These are phyloP conservation scores for Gasterosteus nipponicus DNA, from an alignment of 2,113 vertebrate genomes.

Conservation along the genomic window DNA sequence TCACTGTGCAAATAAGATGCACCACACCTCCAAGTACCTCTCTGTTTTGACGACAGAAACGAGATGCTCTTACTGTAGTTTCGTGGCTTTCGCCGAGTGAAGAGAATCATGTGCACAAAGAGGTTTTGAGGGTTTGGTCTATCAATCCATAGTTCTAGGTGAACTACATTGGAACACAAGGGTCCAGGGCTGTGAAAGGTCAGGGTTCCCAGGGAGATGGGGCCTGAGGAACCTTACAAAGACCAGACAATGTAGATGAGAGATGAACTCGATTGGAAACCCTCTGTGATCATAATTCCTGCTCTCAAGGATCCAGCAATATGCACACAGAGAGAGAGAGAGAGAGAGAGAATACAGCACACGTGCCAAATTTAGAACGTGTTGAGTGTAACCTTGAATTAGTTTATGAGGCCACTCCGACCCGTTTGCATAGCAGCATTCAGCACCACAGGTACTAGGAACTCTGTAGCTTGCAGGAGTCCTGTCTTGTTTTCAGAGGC, in stretches of 20 bases:
- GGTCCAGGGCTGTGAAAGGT: neutral
- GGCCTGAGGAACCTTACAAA: neutral
- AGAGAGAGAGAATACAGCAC: neutral
- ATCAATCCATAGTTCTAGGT: neutral
- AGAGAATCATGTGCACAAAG: neutral
- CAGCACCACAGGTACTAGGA: neutral
- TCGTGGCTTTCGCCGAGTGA: neutral
- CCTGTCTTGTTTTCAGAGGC: too few species aligned
- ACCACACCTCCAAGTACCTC: too few species aligned
- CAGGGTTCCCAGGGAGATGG: neutral
- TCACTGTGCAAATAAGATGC: neutral
- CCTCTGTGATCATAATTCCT: constrained; percentile 14
- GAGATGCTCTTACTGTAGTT: neutral
- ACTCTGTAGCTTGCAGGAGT: too few species aligned
- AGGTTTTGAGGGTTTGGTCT: neutral
- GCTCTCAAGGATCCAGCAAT: neutral
- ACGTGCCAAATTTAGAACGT: neutral
- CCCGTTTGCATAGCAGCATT: neutral
- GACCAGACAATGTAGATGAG: neutral
- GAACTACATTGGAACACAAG: neutral
- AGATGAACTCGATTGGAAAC: neutral
- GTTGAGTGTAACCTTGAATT: neutral
- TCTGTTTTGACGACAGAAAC: neutral
- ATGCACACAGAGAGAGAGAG: neutral
- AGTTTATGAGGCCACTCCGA: neutral